These are phyloP conservation scores for Phrynocephalus versicolor DNA, from an alignment of 2,113 vertebrate genomes.

Conservation along the genomic window DNA sequence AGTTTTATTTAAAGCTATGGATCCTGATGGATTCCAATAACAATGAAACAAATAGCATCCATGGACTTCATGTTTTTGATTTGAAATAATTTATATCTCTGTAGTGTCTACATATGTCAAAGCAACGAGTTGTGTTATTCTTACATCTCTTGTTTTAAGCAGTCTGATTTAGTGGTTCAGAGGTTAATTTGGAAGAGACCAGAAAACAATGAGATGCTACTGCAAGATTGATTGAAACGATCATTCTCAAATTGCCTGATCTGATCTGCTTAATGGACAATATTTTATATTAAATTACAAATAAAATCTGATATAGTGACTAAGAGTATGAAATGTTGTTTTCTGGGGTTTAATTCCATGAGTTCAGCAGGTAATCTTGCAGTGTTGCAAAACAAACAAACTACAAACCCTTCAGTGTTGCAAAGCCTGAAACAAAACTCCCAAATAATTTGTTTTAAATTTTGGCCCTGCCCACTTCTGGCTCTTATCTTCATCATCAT, in stretches of 20 bases:
- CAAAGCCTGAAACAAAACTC: too few species aligned
- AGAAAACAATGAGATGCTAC: not conserved
- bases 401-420: too few species aligned
- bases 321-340: not conserved
- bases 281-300: not conserved
- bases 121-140: not conserved
- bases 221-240: not conserved
- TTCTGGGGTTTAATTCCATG: not conserved
- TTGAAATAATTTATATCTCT: not conserved
- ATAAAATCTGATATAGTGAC: not conserved
- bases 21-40: not conserved
- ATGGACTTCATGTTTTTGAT: not conserved
- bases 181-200: not conserved
- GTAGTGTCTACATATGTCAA: not conserved
- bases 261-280: not conserved
- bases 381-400: not conserved
- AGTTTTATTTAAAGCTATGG: too few species aligned
- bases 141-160: not conserved
- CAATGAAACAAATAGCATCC: slow-evolving; percentile 46
- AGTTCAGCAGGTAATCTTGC: not conserved
- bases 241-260: not conserved
- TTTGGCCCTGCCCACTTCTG: not conserved
- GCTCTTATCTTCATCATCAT: not conserved
- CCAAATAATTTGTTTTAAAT: too few species aligned
- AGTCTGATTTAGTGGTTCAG: not conserved